These are phyloP conservation scores for Crotophaga sulcirostris DNA, from an alignment of 2,113 vertebrate species.

Conservation along the genomic window DNA sequence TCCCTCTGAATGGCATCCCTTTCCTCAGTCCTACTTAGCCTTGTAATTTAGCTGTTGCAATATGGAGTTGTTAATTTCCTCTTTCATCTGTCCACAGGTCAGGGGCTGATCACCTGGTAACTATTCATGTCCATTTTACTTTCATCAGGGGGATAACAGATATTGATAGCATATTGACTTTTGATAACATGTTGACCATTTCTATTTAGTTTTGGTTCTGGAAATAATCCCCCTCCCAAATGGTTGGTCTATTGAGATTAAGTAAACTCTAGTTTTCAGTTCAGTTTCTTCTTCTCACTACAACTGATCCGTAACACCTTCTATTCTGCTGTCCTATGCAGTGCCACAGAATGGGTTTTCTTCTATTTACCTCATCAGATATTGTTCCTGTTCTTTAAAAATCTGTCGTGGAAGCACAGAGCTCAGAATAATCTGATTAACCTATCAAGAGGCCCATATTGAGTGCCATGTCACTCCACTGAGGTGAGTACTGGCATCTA, in stretches of 20 bases:
- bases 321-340: not conserved
- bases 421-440: constrained; percentile 26
- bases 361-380: not conserved
- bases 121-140: not conserved
- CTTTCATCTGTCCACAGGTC: not conserved
- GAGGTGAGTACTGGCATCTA: not conserved
- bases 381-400: not conserved
- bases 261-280: not conserved
- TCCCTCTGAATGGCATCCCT: too few relatives aligned
- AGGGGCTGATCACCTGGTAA: not conserved
- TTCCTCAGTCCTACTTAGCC: not conserved
- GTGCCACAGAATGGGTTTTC: not conserved
- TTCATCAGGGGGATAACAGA: not conserved
- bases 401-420: not conserved
- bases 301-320: not conserved
- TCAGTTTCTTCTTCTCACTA: not conserved
- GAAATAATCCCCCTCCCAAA: not conserved
- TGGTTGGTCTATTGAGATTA: not conserved
- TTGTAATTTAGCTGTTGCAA: not conserved
- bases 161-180: not conserved
- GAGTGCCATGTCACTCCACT: not conserved
- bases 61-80: not conserved
- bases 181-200: not conserved
- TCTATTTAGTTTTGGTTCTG: not conserved
- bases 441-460: not conserved